Evolutionary conservation across 2,113 vertebrate genomes (phyloP).

Genomic region (Circaetus gallicus): DNA sequence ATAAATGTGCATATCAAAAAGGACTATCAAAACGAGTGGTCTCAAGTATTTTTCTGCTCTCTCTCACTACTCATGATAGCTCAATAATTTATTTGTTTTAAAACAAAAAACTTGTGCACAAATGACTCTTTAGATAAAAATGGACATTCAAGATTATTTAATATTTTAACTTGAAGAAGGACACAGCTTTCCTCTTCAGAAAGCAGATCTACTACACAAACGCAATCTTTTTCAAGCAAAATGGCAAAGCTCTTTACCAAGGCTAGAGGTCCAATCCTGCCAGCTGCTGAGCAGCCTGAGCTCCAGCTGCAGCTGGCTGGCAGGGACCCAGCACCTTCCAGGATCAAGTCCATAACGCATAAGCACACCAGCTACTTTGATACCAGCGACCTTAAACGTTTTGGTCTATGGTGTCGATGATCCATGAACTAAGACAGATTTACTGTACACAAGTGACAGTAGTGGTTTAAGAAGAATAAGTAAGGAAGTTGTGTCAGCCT

Average conservation of each 20-base stretch:
- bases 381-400: not conserved
- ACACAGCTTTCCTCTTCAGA: not conserved
- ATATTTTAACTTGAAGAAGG: not conserved
- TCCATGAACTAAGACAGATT: conserved; percentile 15
- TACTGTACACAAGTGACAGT: not conserved
- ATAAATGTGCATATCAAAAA: not conserved
- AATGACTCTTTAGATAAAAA: not conserved
- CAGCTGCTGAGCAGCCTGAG: not conserved
- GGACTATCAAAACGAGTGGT: not conserved
- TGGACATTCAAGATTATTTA: not conserved
- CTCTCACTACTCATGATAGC: not conserved
- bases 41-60: not conserved
- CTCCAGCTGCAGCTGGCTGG: not conserved
- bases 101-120: not conserved
- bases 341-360: not conserved
- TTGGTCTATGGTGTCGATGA: conserved; percentile 16
- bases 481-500: not conserved
- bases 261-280: not conserved
- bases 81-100: not conserved
- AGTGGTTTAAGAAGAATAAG: not conserved
- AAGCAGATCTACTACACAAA: not conserved
- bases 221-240: not conserved
- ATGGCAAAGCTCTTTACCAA: not conserved
- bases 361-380: not conserved
- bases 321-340: not conserved